These are phyloP conservation scores for Drosophila insularis DNA, from an alignment of 1,140 invertebrate species.

Conservation along the genomic window DNA sequence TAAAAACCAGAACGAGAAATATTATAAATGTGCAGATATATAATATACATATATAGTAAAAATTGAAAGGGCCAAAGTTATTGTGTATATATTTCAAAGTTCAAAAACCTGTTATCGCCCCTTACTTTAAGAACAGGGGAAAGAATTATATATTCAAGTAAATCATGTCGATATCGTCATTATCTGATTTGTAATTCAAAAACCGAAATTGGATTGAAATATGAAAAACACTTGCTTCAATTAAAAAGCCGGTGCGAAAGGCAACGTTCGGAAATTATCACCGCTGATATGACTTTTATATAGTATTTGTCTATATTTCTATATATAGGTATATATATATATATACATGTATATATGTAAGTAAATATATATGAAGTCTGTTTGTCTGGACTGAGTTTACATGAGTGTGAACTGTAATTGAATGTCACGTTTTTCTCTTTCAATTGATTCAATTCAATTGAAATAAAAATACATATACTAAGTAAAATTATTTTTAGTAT, in stretches of 20 bases:
- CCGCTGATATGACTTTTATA: slow-evolving; percentile 42
- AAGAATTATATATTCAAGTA: not conserved
- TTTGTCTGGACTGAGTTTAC: slow-evolving; percentile 10
- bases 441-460: slow-evolving; percentile 54
- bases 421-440: slow-evolving; percentile 57
- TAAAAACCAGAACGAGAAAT: not conserved
- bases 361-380: not conserved
- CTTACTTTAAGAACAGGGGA: not conserved
- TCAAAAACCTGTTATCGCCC: slow-evolving; percentile 1
- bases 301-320: slow-evolving; percentile 1
- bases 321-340: not conserved
- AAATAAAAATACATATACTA: slow-evolving; percentile 37
- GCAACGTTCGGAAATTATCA: slow-evolving; percentile 54
- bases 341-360: slow-evolving; percentile 16
- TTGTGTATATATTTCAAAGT: not conserved
- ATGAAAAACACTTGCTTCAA: not conserved
- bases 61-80: not conserved
- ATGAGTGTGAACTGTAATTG: slow-evolving; percentile 45
- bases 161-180: slow-evolving; percentile 4
- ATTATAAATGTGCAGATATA: not conserved
- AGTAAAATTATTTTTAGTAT: not conserved
- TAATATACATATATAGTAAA: not conserved
- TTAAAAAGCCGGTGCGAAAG: slow-evolving; percentile 15
- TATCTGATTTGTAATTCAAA: slow-evolving; percentile 15
- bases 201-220: not conserved